Evolutionary conservation across 2,797 vertebrate genomes (phyloP).

Genomic region (Scomberomorus guttatus): DNA sequence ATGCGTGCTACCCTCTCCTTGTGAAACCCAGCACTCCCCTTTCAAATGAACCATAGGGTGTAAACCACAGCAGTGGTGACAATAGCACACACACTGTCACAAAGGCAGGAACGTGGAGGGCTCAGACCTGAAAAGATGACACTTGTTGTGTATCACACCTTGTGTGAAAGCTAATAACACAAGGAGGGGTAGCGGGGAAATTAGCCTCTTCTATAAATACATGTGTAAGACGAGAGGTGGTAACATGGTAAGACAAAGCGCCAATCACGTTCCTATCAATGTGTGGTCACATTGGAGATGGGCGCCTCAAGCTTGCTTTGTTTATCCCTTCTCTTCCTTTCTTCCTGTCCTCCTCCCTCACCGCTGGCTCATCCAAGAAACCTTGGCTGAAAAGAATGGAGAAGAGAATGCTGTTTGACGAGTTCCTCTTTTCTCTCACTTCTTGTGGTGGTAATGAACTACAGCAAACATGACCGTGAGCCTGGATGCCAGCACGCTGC

Average conservation of each 20-base stretch:
- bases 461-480: conserved; percentile 53
- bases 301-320: conserved; percentile 26
- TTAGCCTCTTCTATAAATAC: conserved; percentile 68
- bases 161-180: conserved; percentile 42
- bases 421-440: conserved; percentile 29
- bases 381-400: conserved; percentile 46
- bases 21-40: conserved; percentile 33
- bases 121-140: conserved; percentile 24
- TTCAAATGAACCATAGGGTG: conserved; percentile 24
- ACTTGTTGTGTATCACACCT: conserved; percentile 34
- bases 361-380: conserved; percentile 4
- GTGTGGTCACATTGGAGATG: conserved; percentile 31
- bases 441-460: conserved; percentile 40
- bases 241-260: conserved; percentile 47
- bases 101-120: conserved; percentile 3
- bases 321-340: conserved; percentile 36
- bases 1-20: conserved; percentile 13
- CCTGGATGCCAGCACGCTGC: not conserved
- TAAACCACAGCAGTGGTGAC: conserved; percentile 39
- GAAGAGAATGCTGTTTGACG: conserved; percentile 52
- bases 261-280: conserved; percentile 42
- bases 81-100: conserved; percentile 29
- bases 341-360: not conserved
- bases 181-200: conserved; percentile 38
- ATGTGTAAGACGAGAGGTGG: conserved; percentile 28